Evolutionary conservation across 2,113 vertebrate genomes (phyloP), one percentile per base, ranked within the genome.

Genomic region (Elaphurus davidianus): DNA sequence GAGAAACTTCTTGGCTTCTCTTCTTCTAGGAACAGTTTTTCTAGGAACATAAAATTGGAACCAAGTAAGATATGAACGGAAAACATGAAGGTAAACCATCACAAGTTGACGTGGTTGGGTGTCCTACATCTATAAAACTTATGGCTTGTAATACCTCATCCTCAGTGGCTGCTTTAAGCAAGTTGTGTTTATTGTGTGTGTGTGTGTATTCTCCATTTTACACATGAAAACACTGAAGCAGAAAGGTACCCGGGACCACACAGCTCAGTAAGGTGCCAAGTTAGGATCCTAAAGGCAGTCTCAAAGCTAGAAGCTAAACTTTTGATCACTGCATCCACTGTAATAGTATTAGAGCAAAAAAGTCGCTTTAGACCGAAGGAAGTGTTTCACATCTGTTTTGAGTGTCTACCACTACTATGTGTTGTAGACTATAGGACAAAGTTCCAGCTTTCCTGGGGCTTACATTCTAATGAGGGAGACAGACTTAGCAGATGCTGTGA

Each of bases 21-120:
- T 83, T 88, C 36, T 97, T 97, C 57, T 90, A 94, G 94, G 83
- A 91, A 96, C 14, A 13, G 25, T 67, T 95, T 97, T 96, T 96
- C 94, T 79, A 92, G 94, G 95, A 94, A 91, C 23, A 9, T 50
- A 71, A 89, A 87, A 19, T 30, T 88, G 79, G 59, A 97, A 83
- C 74, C 79, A 87, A 92, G 88, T 95, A 87, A 55, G 36, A 59
- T 78, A 54, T 21, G 64, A 84, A 64, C 1, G 89, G 45, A 79
- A 71, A 91, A n/a, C 13, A 17, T n/a, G 59, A 71, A 23, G 40
- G 50, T 33, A n/a, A 76, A 45, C 76, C 78, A 25, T 47, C 17
- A 74, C 67, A 15, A n/a, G 50, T 74, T 91, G 78, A 59, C 40
- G 13, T 52, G 57, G 12, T 79, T 78, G 86, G n/a, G 47, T 86